These are phyloP conservation scores for Zaprionus kolodkinae DNA, from an alignment of 1,140 invertebrate species.

Conservation along the genomic window DNA sequence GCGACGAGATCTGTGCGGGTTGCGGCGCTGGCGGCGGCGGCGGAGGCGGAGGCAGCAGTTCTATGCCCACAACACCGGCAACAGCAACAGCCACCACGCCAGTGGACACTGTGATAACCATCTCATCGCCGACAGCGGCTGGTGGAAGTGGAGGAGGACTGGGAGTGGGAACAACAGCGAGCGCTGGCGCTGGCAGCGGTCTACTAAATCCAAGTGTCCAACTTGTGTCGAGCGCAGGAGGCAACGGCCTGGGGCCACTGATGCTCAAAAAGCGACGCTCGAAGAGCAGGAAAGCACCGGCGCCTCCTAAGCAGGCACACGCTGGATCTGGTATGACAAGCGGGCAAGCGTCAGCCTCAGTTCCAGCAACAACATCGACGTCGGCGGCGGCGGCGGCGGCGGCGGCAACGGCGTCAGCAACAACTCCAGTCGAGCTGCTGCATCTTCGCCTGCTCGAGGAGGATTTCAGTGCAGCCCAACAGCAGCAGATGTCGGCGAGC, in stretches of 20 bases:
- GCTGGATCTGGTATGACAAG: slow-evolving; percentile 73
- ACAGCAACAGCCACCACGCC: slow-evolving; percentile 52
- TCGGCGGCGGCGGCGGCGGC: not conserved
- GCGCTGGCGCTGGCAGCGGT: slow-evolving; percentile 78
- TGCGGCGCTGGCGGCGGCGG: slow-evolving; percentile 67
- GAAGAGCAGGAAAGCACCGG: slow-evolving; percentile 89
- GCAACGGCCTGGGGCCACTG: slow-evolving; percentile 87
- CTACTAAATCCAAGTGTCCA: slow-evolving; percentile 83
- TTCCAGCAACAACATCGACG: slow-evolving; percentile 10
- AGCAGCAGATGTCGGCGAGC: slow-evolving; percentile 7
- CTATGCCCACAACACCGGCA: slow-evolving; percentile 18
- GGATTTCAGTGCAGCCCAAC: slow-evolving; percentile 65
- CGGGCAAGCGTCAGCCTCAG: slow-evolving; percentile 66
- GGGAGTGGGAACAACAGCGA: slow-evolving; percentile 50
- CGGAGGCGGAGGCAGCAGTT: slow-evolving; percentile 45
- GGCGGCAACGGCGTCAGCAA: too few species aligned
- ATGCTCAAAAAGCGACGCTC: slow-evolving; percentile 89
- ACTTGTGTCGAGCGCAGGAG: slow-evolving; percentile 84
- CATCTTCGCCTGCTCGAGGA: slow-evolving; percentile 79
- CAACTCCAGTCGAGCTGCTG: slow-evolving; percentile 48
- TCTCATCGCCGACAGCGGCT: slow-evolving; percentile 73
- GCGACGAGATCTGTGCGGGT: slow-evolving; percentile 83
- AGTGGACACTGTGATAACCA: slow-evolving; percentile 73
- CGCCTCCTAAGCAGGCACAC: slow-evolving; percentile 85
- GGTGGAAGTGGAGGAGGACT: slow-evolving; percentile 39